Base-by-base conservation (phyloP, 2,113 vertebrate genomes). In the Heteronetta atricapilla region DNA sequence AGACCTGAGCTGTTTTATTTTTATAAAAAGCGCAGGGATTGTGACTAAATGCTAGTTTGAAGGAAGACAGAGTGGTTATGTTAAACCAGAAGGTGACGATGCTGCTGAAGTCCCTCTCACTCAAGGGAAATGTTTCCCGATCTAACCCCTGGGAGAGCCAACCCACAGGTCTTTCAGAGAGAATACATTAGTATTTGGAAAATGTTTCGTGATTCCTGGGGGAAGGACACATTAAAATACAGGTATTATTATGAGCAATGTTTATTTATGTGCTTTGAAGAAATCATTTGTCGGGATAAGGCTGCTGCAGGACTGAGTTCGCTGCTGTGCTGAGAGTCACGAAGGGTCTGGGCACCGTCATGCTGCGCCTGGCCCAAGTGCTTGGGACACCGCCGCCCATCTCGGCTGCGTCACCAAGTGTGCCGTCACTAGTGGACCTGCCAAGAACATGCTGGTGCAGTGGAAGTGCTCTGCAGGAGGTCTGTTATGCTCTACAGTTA, bases 211-310 rank as follows among this genome's bases (percentile, higher is more conserved):
- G 72, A 72, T 79, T 95, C 66, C 62, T 95, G 73, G 69, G 91
- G 73, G 82, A 93, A 93, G 66, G 72, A 42, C 67, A 23, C 12
- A 4, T 87, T 94, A 67, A 90, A 88, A 70, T 80, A 48, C 26
- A 13, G 40, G 31, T 34, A 18, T 55, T 69, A 70, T 63, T 91
- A 42, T 48, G 63, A 93, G 46, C 20, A 72, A 68, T 40, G 48
- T 46, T 93, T 88, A 59, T 88, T 97, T 83, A 34, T 46, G 26
- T 84, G 60, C 76, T 86, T 77, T 72, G 79, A 75, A 83, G 60
- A 13, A 44, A 23, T 19, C 0, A 0, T 90, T 86, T 79, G 82
- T 83, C 21, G 34, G 26, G 73, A 42, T 26, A 1, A 3, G 55
- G 28, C 74, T 83, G 60, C 76, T 78, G 89, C 38, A 36, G 50